Conservation (phyloP, 2,888 invertebrate genomes). For the Lasioglossum calceatum region DNA sequence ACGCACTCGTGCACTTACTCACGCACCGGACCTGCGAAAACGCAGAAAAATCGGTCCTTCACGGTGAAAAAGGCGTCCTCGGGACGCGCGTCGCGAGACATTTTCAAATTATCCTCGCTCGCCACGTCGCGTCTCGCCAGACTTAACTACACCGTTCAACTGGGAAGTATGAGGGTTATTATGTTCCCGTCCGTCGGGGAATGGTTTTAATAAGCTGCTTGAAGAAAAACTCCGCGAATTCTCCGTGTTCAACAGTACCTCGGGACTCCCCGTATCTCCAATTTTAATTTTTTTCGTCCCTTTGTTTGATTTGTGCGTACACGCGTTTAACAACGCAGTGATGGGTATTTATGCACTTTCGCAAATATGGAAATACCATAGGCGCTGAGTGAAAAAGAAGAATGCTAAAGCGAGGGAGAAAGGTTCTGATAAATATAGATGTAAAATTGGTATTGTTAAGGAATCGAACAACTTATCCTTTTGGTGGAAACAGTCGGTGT, state of each 20-base stretch:
- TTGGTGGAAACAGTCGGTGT: not conserved
- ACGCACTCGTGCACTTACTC: not conserved
- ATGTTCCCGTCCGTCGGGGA: not conserved
- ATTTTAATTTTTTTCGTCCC: not conserved
- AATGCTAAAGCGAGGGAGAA: not conserved
- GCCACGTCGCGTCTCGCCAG: not conserved
- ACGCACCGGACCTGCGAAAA: constrained; percentile 22
- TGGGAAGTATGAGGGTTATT: constrained; percentile 17
- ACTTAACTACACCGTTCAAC: constrained; percentile 11
- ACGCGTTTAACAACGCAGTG: not conserved
- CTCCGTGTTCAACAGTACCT: not conserved
- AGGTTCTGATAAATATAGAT: not conserved
- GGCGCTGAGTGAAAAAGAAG: not conserved
- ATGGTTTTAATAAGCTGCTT: constrained; percentile 28
- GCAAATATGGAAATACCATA: not conserved
- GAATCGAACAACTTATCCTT: not conserved
- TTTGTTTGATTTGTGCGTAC: not conserved
- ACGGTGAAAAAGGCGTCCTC: not conserved
- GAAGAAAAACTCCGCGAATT: constrained; percentile 14
- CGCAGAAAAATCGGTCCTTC: constrained; percentile 30
- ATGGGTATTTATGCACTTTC: not conserved
- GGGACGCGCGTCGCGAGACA: not conserved
- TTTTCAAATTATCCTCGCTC: constrained; percentile 27
- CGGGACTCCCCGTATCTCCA: not conserved
- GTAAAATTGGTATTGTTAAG: not conserved